Evolutionary conservation across 2,113 vertebrate genomes (phyloP).

Genomic region (Sinocyclocheilus anophthalmus): DNA sequence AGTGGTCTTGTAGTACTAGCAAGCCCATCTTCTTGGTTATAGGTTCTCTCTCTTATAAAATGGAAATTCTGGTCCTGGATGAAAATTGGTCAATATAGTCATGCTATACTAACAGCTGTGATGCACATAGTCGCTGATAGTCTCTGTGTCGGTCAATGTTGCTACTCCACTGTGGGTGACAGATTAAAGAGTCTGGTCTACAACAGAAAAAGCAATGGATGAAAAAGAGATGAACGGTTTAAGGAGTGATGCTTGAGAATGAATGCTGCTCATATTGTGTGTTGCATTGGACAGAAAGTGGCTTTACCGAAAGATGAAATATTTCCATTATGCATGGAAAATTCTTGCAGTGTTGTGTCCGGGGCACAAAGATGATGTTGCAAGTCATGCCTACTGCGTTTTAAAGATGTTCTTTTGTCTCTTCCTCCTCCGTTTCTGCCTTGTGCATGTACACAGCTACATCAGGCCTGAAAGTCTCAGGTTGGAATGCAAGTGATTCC

Average conservation of each 20-base stretch:
- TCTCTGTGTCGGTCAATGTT: neutral
- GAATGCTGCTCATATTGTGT: conserved; percentile 3
- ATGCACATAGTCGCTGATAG: neutral
- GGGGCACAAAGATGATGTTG: conserved; percentile 57
- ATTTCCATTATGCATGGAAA: conserved; percentile 59
- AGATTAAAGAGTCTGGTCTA: neutral
- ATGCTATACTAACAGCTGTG: neutral
- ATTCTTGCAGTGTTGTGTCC: conserved; percentile 48
- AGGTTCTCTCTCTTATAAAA: neutral
- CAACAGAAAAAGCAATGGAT: neutral
- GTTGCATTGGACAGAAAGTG: neutral
- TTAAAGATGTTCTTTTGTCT: conserved; percentile 47
- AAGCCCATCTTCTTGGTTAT: neutral
- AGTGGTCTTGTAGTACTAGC: neutral
- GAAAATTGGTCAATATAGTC: neutral
- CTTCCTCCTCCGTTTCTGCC: conserved; percentile 55
- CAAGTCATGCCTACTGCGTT: conserved; percentile 50
- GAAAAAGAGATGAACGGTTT: neutral
- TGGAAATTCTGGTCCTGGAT: neutral
- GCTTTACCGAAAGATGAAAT: neutral
- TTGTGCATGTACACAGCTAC: neutral
- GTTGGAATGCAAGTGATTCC: conserved; percentile 21
- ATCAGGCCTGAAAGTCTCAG: neutral
- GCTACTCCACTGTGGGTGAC: neutral
- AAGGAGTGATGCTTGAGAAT: neutral